These are phyloP conservation scores for Phycodurus eques DNA, from an alignment of 2,113 vertebrate genomes.

Conservation along the genomic window DNA sequence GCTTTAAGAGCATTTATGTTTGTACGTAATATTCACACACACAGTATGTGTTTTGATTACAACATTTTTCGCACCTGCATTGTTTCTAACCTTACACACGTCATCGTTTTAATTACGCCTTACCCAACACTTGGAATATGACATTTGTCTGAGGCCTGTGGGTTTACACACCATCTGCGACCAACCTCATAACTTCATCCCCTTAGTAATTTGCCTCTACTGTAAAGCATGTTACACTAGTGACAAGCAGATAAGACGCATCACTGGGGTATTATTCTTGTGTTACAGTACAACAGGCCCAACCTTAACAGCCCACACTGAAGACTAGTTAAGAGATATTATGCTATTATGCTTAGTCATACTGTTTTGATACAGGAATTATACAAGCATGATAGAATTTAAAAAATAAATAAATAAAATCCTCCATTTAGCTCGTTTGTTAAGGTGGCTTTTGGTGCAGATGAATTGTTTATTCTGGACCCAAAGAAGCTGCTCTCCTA, in stretches of 20 bases:
- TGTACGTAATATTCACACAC: background rate
- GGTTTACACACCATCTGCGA: constrained; percentile 41
- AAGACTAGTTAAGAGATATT: no score
- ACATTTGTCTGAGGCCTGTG: constrained; percentile 17
- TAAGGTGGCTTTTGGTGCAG: no score
- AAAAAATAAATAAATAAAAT: no score
- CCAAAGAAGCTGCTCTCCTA: no score
- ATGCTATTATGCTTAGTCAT: background rate
- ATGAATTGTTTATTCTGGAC: no score
- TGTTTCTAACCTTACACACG: background rate
- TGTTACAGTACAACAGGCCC: background rate
- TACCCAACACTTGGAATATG: background rate
- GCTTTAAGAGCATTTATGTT: background rate
- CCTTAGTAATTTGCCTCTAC: constrained; percentile 23
- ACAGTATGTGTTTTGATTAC: background rate
- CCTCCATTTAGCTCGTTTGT: no score
- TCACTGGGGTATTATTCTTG: background rate
- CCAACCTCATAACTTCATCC: constrained; percentile 23
- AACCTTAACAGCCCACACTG: no score
- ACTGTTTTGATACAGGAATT: background rate
- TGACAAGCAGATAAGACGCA: background rate
- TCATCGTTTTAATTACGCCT: background rate
- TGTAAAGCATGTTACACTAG: constrained; percentile 10
- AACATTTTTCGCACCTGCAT: background rate
- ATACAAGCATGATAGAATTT: no score